Evolutionary conservation across 2,113 vertebrate species (phyloP).

Genomic region (Calypte anna): DNA sequence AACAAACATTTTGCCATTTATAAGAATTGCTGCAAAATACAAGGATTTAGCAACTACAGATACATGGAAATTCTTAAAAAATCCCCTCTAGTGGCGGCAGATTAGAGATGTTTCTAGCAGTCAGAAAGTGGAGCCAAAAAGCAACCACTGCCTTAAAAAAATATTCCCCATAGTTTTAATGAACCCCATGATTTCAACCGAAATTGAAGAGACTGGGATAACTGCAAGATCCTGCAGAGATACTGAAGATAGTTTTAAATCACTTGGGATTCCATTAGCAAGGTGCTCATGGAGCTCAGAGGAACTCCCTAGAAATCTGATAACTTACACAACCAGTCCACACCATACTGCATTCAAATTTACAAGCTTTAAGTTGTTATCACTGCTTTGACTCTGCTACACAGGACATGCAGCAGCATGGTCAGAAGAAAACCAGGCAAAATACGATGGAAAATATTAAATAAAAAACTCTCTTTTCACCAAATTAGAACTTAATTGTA

Average conservation of each 20-base stretch:
- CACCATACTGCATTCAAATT: not conserved
- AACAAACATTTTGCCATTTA: not conserved
- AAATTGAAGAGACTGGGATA: not conserved
- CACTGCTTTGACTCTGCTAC: not conserved
- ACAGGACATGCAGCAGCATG: not conserved
- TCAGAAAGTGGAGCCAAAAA: not conserved
- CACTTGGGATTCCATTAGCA: not conserved
- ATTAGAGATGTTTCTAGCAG: not conserved
- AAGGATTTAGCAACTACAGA: not conserved
- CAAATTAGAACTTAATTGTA: not conserved
- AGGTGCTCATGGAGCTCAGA: not conserved
- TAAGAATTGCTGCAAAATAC: not conserved
- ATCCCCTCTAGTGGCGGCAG: rapidly evolving
- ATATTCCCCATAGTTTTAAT: not conserved
- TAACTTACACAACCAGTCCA: not conserved
- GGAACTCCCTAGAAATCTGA: not conserved
- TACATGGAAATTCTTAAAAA: not conserved
- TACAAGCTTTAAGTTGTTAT: not conserved
- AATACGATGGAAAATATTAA: not conserved
- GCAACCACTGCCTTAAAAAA: not conserved
- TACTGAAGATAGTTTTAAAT: not conserved
- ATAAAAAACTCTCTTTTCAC: not conserved
- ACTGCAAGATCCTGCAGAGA: not conserved
- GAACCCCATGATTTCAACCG: not conserved
- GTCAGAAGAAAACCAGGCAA: not conserved